phyloP scores from a whole-genome alignment of 2,888 invertebrate species.

The Yponomeuta cagnagella region DNA sequence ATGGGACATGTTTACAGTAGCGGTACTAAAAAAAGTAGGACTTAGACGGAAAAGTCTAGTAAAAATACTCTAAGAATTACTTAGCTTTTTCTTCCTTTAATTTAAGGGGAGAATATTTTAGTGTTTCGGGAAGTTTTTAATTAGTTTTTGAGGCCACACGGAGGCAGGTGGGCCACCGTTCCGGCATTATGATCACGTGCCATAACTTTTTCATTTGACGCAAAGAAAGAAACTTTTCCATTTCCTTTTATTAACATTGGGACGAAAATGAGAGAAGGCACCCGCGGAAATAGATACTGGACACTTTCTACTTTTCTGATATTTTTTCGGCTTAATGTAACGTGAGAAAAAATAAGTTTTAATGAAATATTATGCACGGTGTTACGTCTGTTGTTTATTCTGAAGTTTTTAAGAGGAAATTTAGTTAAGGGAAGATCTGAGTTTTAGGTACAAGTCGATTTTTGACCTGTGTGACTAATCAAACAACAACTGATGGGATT shows the following conservation, averaged over 20 bases:
- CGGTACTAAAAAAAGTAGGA: background rate
- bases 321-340: background rate
- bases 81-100: background rate
- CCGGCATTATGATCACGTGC: conserved; percentile 72
- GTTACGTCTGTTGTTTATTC: background rate
- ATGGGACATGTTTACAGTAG: background rate
- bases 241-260: conserved; percentile 74
- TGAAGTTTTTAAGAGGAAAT: background rate
- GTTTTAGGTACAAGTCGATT: too few species aligned
- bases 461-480: too few species aligned
- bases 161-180: conserved; percentile 57
- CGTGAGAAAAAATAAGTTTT: background rate
- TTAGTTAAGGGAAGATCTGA: background rate
- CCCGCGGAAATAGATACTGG: conserved; percentile 30
- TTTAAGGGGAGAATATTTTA: conserved; percentile 40
- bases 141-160: conserved; percentile 59
- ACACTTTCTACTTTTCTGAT: conserved; percentile 20
- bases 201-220: conserved; percentile 75
- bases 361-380: background rate
- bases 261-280: conserved; percentile 64
- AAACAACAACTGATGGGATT: too few species aligned
- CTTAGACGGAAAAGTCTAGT: too few species aligned
- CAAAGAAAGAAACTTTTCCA: conserved; percentile 68
- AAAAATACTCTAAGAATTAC: background rate
- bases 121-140: conserved; percentile 70